A percentile compares a stretch with the other conserved stretches of the same genome.
phyloP scores from a whole-genome alignment of 2,797 vertebrate genomes.

The Ispidina lecontei region DNA sequence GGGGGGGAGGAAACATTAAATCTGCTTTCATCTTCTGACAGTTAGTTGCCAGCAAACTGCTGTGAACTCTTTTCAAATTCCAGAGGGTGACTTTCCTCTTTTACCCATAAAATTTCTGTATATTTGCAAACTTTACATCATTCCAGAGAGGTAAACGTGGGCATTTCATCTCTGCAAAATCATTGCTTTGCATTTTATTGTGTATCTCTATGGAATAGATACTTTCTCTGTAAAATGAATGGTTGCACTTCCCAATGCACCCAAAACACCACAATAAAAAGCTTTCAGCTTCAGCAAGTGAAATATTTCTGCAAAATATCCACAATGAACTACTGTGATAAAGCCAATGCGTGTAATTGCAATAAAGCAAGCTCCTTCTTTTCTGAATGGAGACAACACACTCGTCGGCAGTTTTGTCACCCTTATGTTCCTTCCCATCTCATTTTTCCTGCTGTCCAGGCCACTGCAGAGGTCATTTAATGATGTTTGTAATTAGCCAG shows the following conservation, averaged over 20 bases:
- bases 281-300: neutral
- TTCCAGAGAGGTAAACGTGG: neutral
- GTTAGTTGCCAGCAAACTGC: conserved; percentile 1
- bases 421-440: neutral
- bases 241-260: neutral
- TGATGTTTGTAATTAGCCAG: neutral
- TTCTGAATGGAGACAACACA: neutral
- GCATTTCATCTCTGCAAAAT: neutral
- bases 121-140: neutral
- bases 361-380: rapidly evolving
- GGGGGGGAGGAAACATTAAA: neutral
- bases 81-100: neutral
- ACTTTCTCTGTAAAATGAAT: neutral
- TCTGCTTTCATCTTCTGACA: conserved; percentile 3
- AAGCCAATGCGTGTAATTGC: neutral
- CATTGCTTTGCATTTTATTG: neutral
- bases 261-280: neutral
- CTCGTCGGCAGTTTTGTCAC: neutral
- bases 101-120: neutral
- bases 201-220: neutral
- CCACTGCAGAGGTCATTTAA: neutral
- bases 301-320: neutral
- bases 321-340: neutral
- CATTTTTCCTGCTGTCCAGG: neutral
- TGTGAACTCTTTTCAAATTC: neutral